Conservation (phyloP, 1,140 invertebrate species). For the Lysiphlebus fabarum region DNA sequence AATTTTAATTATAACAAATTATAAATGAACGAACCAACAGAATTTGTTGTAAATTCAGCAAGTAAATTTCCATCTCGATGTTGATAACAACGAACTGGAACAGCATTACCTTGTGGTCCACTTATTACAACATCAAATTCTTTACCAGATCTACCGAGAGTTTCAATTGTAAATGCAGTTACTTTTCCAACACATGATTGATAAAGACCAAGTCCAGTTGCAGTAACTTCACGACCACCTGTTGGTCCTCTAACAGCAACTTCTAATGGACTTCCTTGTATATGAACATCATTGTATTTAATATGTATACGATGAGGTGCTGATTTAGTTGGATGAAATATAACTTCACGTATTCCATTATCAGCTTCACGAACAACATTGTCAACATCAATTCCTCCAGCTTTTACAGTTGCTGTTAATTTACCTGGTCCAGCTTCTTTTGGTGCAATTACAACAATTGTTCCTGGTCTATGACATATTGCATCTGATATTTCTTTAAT, state of each 20-base stretch:
- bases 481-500: constrained; percentile 76
- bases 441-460: constrained; percentile 68
- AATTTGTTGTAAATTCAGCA: constrained; percentile 86
- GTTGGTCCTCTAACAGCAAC: constrained; percentile 96
- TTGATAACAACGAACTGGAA: constrained; percentile 92
- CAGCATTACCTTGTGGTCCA: constrained; percentile 82
- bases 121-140: constrained; percentile 89
- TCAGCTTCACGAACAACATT: constrained; percentile 73
- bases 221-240: constrained; percentile 80
- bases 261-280: constrained; percentile 78
- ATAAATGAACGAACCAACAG: constrained; percentile 51
- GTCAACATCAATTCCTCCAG: constrained; percentile 76
- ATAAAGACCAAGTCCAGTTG: constrained; percentile 77
- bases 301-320: constrained; percentile 74
- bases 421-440: constrained; percentile 79
- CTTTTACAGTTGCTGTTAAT: constrained; percentile 72
- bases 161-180: constrained; percentile 86
- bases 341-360: constrained; percentile 72
- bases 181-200: constrained; percentile 76
- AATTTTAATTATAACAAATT: neutral
- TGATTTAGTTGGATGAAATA: constrained; percentile 78
- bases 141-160: constrained; percentile 75
- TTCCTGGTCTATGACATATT: constrained; percentile 77
- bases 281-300: constrained; percentile 52
- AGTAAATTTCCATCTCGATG: constrained; percentile 90